Percentiles rank a stretch among this genome's conserved stretches.
Conservation (phyloP, 2,888 invertebrate genomes). For the Agrotis ipsilon region DNA sequence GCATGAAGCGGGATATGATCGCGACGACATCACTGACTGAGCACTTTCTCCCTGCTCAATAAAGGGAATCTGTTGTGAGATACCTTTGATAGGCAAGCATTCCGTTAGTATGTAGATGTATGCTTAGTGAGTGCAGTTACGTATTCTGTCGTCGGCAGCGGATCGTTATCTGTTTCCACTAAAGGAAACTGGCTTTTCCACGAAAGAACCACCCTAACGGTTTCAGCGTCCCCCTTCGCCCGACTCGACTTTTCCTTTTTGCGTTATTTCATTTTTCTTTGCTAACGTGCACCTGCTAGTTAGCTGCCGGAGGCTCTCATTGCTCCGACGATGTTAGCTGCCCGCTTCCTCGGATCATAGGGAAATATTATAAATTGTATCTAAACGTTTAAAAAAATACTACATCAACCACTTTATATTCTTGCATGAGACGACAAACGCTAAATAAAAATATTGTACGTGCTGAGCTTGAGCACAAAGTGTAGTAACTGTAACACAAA, state of each 20-base stretch:
- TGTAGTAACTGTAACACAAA: constrained; percentile 67
- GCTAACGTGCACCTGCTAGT: constrained; percentile 89
- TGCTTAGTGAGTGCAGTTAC: constrained; percentile 87
- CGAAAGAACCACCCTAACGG: constrained; percentile 87
- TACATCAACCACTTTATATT: constrained; percentile 14
- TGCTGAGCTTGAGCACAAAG: constrained; percentile 50
- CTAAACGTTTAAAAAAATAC: constrained; percentile 28
- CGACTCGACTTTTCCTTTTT: constrained; percentile 86
- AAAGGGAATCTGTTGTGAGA: constrained; percentile 80
- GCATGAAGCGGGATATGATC: constrained; percentile 67
- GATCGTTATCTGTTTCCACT: constrained; percentile 91
- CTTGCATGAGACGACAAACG: constrained; percentile 28
- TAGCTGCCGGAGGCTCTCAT: constrained; percentile 85
- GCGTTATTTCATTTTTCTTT: constrained; percentile 90
- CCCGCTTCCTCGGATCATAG: constrained; percentile 72
- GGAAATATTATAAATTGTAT: constrained; percentile 66
- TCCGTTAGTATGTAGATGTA: constrained; percentile 83
- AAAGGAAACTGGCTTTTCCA: constrained; percentile 90
- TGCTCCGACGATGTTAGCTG: constrained; percentile 76
- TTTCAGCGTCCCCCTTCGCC: constrained; percentile 79
- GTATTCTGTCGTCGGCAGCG: constrained; percentile 90
- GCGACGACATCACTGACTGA: constrained; percentile 72
- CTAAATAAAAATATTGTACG: constrained; percentile 57
- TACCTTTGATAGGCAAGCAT: constrained; percentile 81
- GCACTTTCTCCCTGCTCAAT: constrained; percentile 76